Base-by-base conservation (phyloP, 2,888 invertebrate species). In the Cylloceria caligata region DNA sequence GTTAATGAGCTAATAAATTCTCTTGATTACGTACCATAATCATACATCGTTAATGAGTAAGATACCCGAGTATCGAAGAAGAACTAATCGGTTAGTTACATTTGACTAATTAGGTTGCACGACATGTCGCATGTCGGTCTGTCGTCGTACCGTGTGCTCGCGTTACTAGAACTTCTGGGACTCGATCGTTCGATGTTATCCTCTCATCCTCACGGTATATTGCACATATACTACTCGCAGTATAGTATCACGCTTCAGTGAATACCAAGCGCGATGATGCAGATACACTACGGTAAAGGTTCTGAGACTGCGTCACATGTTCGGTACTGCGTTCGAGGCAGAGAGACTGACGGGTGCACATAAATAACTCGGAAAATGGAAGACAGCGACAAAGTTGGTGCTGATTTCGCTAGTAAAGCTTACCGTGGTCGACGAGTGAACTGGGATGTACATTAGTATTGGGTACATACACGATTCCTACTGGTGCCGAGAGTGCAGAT, bases 301-400 rank as follows among this genome's bases (percentile, higher is more conserved):
- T 16, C 65, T 69, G 62, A 65, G 75, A 82, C 82, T 24, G 69
- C 68, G 69, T 81, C 83, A 82, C 69, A 68, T 19, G 73, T 68
- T 64, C 55, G 57, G 24, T 24, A n/a, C 45, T 47, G n/a, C 11
- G 24, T 81, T 71, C 65, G 72, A 55, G 65, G 68, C 47, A 16
- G 27, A 36, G 47, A 57, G 36, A 65, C 67, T 86, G 88, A 88
- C 87, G 88, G 87, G 34, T 13, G 87, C 86, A 87, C 88, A 89
- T 88, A 88, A 89, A 89, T 89, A 89, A 89, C 86, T 82, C 80
- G 87, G 87, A 88, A 89, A 88, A 89, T 86, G 87, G 86, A 86
- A 86, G 89, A 89, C 89, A 89, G 89, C 89, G 89, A 89, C 88
- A 89, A 89, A 89, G 89, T 89, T 86, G 81, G 88, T 89, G 89